Base-by-base conservation (phyloP, 2,888 invertebrate genomes). In the Coelopa pilipes region DNA sequence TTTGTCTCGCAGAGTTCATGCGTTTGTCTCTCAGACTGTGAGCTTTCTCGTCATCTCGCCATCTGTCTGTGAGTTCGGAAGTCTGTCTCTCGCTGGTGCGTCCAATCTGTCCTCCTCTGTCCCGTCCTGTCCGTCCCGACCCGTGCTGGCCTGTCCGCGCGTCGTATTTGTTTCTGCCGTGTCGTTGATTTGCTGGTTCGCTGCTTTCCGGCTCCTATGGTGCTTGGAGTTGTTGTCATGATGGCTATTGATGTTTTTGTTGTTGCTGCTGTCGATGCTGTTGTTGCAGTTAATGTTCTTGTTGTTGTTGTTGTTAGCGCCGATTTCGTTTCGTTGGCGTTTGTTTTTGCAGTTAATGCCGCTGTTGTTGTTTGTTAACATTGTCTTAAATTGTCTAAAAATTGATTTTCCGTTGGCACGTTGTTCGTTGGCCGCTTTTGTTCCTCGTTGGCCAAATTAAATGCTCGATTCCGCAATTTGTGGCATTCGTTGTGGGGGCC, bases 321-420 rank as follows among this genome's bases (percentile, higher is more conserved):
- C n/a, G n/a, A n/a, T 65, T 59, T 34, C 34, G 7, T 34, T 34
- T 2, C 34, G 2, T 34, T 34, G 2, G 34, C 7, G 2, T 4
- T 34, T 34, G 7, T 34, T 34, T 4, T 34, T 34, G 34, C 34
- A 34, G 4, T 34, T 13, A 15, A 7, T 62, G 34, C 24, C 1
- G 13, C 12, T 62, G 0, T 62, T 34, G 11, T 62, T 34, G 11
- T 62, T 9, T 74, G 74, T 75, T 72, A 74, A 74, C 74, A 72
- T 75, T 75, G 75, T 75, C 75, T 75, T 70, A 75, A 70, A 73
- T 75, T 73, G 73, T 75, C 73, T 67, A 73, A 70, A 75, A 73
- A 73, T 75, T 73, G 75, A 75, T 75, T 75, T 75, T 72, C n/a
- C 60, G 21, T 72, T 19, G 47, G 10, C 50, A 65, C 72, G 63